Evolutionary conservation across 92 coral and sea anemone genomes (phyloP).

Genomic region (Plumapathes pennacea): DNA sequence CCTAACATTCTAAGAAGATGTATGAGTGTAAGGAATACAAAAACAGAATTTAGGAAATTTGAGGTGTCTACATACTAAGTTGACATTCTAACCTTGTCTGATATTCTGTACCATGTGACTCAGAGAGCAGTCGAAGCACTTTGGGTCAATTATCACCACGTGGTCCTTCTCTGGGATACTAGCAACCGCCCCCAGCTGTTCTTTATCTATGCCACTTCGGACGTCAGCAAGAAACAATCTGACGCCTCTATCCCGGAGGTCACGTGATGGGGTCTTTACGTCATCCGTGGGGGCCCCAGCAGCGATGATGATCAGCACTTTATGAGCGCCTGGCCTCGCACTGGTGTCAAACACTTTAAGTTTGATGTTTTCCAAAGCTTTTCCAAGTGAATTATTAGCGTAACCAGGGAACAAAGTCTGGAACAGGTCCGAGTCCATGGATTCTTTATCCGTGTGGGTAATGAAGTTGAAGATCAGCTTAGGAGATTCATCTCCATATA

Average conservation of each 20-base stretch:
- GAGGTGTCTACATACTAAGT: no score
- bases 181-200: slow-evolving; percentile 58
- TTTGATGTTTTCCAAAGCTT: slow-evolving; percentile 53
- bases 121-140: slow-evolving; percentile 32
- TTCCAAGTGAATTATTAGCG: slow-evolving; percentile 43
- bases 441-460: slow-evolving; percentile 17
- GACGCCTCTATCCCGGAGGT: slow-evolving; percentile 68
- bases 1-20: no score
- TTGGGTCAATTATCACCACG: slow-evolving; percentile 35
- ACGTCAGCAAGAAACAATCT: slow-evolving; percentile 58
- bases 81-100: slow-evolving; percentile 80
- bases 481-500: slow-evolving; percentile 39
- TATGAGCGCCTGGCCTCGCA: slow-evolving; percentile 81
- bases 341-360: slow-evolving; percentile 58
- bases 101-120: slow-evolving; percentile 64
- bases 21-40: no score
- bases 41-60: no score
- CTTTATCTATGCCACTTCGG: slow-evolving; percentile 52
- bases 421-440: slow-evolving; percentile 39
- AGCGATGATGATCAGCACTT: slow-evolving; percentile 65
- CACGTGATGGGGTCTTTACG: slow-evolving; percentile 58
- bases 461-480: slow-evolving; percentile 57
- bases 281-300: slow-evolving; percentile 76
- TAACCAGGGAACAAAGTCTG: slow-evolving; percentile 11
- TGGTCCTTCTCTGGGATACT: slow-evolving; percentile 65